phyloP scores from a whole-genome alignment of 2,113 vertebrate species.

The Anser cygnoides region DNA sequence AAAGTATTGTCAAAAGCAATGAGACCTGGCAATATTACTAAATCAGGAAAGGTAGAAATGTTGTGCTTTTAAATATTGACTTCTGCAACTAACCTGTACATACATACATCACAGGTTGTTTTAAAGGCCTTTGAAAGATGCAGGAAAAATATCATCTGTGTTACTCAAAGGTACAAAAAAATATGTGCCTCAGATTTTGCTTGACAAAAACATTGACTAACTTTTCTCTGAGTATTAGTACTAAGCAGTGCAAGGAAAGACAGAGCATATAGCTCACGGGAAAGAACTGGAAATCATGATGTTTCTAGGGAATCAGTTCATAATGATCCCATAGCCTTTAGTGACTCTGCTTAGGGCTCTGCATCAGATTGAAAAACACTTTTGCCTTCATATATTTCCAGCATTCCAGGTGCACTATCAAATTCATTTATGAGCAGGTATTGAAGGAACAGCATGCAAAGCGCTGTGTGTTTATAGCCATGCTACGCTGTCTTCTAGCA shows the following conservation, averaged over 20 bases:
- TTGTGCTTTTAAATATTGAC: not conserved
- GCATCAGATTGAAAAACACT: not conserved
- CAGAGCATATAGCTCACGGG: not conserved
- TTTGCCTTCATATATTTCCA: not conserved
- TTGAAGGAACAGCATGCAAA: not conserved
- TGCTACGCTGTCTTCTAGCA: not conserved
- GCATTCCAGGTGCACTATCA: not conserved
- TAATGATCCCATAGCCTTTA: not conserved
- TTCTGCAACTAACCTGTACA: not conserved
- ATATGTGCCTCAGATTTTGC: not conserved
- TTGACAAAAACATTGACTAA: not conserved
- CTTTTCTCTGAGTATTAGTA: not conserved
- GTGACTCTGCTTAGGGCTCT: not conserved
- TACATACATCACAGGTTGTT: not conserved
- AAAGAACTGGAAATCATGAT: not conserved
- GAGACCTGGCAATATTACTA: slow-evolving; percentile 6
- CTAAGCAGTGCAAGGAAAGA: not conserved
- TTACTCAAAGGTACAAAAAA: not conserved
- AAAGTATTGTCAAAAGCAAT: not conserved
- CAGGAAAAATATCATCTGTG: not conserved
- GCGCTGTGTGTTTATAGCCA: not conserved
- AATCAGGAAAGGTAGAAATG: slow-evolving; percentile 2
- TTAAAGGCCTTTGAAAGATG: not conserved
- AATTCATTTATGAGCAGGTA: not conserved
- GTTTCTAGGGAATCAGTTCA: not conserved